These are phyloP conservation scores for Hydraecia micacea DNA, from an alignment of 2,888 invertebrate genomes.

Conservation along the genomic window DNA sequence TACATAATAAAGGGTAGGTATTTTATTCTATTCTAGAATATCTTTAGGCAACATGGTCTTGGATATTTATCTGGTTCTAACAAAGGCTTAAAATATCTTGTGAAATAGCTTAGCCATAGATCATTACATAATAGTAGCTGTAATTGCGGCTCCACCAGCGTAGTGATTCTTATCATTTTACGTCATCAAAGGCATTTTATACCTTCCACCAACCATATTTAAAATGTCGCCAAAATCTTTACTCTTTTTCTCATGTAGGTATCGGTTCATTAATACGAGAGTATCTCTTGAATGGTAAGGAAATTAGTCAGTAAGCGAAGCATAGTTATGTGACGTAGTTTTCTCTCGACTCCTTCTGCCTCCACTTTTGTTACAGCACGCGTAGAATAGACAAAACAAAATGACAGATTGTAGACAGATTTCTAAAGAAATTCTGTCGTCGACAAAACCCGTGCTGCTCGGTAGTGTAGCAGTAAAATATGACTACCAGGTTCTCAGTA, in stretches of 20 bases:
- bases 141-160: not conserved
- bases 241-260: not conserved
- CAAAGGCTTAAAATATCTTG: not conserved
- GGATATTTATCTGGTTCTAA: not conserved
- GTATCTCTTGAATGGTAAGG: not conserved
- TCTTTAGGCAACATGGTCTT: not conserved
- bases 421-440: too few relatives aligned
- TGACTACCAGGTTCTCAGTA: not conserved
- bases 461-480: not conserved
- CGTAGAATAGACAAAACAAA: too few relatives aligned
- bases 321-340: not conserved
- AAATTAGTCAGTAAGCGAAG: not conserved
- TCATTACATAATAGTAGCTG: not conserved
- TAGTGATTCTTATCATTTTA: not conserved
- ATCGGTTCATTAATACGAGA: not conserved
- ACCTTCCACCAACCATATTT: not conserved
- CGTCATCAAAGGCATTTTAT: not conserved
- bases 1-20: not conserved
- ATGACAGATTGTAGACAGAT: too few relatives aligned
- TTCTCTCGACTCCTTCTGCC: not conserved
- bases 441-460: not conserved
- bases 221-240: not conserved
- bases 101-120: not conserved
- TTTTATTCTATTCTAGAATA: not conserved
- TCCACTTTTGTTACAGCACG: not conserved